Conservation (phyloP, 2,888 invertebrate genomes). For the Chaetoderma sp. region DNA sequence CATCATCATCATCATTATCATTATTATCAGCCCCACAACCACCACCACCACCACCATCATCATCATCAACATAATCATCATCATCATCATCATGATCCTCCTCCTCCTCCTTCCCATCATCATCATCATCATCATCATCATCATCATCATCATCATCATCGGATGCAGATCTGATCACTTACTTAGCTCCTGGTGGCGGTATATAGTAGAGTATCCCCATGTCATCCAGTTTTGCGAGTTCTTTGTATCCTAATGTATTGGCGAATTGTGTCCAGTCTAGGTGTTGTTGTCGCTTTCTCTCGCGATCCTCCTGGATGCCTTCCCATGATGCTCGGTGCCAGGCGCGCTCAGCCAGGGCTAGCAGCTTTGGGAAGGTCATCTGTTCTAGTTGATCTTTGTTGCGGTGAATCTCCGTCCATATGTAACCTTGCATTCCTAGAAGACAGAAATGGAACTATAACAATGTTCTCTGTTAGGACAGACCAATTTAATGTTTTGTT, state of each 20-base stretch:
- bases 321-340: constrained; percentile 66
- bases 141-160: no score
- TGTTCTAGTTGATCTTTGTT: constrained; percentile 52
- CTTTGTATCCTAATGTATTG: constrained; percentile 43
- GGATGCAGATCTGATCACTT: no score
- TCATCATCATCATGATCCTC: no score
- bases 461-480: no score
- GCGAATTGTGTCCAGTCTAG: constrained; percentile 51
- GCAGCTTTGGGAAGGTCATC: constrained; percentile 57
- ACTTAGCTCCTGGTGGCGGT: constrained; percentile 54
- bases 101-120: no score
- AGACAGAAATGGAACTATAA: neutral
- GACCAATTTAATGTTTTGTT: no score
- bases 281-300: neutral
- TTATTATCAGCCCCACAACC: no score
- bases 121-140: no score
- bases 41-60: no score
- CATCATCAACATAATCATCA: no score
- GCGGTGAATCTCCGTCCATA: constrained; percentile 62
- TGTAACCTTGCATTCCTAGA: constrained; percentile 63
- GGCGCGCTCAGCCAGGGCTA: constrained; percentile 63
- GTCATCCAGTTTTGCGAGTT: constrained; percentile 46
- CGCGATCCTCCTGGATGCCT: neutral
- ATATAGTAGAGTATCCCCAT: constrained; percentile 47
- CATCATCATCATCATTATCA: no score